Evolutionary conservation across 2,113 vertebrate genomes (phyloP), one percentile per base, ranked within the genome.

Genomic region (Chascanopsetta lugubris): DNA sequence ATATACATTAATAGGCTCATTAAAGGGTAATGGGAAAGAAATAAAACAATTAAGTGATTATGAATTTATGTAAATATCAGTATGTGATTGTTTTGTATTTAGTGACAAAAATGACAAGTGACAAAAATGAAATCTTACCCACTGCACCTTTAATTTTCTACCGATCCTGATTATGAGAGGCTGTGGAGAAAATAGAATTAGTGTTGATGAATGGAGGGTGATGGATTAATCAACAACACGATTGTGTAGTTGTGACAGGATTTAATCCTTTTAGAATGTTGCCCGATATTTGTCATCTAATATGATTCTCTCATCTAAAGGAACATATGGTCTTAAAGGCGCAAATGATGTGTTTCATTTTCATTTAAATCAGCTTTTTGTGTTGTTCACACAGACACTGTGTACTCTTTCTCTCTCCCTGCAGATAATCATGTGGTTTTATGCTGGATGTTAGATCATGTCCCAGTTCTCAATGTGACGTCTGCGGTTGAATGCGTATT

Each of bases 371-470:
- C 24, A 27, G 34, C 6, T 8, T 42, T 66, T 60, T 49, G 42
- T 50, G 17, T 29, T 22, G 8, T 69, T 80, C 54, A 53, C 66
- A 69, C 34, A 51, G 34, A 72, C 63, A 42, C 26, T 47, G 11
- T 30, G 40, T 51, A 20, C 26, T 29, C 53, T 29, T 2, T 55
- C 26, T 29, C 53, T 29, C 2, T 55, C 6, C 12, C 48, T 62
- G 61, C 56, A 54, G 61, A 62, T 65, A 82, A 80, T 86, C 73
- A 85, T 34, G 40, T 0, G 2, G 56, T 66, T 70, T 77, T 83
- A 56, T 86, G 20, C 68, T 30, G 38, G 22, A 60, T 62, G 43
- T 32, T 47, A 63, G 48, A 82, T 75, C 68, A 67, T 56, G 61
- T 62, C 59, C 25, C 58, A 69, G 49, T 61, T 77, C 51, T 61